Evolutionary conservation across 2,888 invertebrate species (phyloP).

Genomic region (Stegana nigrithorax): DNA sequence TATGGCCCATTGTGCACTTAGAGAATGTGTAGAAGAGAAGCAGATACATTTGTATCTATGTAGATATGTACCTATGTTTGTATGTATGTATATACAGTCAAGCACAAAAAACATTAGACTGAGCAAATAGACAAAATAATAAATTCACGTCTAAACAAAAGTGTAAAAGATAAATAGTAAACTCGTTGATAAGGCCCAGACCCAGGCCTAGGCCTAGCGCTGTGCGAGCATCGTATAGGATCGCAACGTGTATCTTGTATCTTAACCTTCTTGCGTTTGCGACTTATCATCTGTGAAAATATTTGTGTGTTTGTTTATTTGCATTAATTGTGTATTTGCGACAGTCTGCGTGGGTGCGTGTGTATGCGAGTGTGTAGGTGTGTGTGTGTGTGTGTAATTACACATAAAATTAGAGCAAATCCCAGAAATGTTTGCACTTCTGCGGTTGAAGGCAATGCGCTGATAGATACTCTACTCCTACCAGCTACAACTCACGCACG

Average conservation of each 20-base stretch:
- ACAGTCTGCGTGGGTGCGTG: too few relatives aligned
- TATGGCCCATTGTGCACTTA: not conserved
- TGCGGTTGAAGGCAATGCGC: slow-evolving; percentile 16
- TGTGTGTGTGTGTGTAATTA: slow-evolving; percentile 29
- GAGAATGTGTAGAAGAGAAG: too few relatives aligned
- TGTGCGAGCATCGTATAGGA: not conserved
- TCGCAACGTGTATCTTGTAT: not conserved
- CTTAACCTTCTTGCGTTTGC: slow-evolving; percentile 24
- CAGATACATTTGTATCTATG: not conserved
- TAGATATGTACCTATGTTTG: slow-evolving; percentile 16
- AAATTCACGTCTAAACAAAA: slow-evolving; percentile 60
- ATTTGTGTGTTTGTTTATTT: slow-evolving; percentile 54
- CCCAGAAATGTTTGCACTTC: slow-evolving; percentile 50
- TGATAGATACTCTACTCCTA: too few relatives aligned
- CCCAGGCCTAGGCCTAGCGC: not conserved
- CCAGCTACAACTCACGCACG: too few relatives aligned
- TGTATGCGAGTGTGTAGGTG: slow-evolving; percentile 30
- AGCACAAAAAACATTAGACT: slow-evolving; percentile 50
- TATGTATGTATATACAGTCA: slow-evolving; percentile 5
- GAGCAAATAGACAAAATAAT: slow-evolving; percentile 36
- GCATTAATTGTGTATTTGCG: slow-evolving; percentile 62
- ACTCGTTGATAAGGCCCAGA: slow-evolving; percentile 33
- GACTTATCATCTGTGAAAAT: slow-evolving; percentile 62
- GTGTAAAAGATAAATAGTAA: slow-evolving; percentile 54
- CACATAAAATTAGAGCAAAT: slow-evolving; percentile 60